Conservation (phyloP, 2,113 vertebrate species). For the Callipepla californica region DNA sequence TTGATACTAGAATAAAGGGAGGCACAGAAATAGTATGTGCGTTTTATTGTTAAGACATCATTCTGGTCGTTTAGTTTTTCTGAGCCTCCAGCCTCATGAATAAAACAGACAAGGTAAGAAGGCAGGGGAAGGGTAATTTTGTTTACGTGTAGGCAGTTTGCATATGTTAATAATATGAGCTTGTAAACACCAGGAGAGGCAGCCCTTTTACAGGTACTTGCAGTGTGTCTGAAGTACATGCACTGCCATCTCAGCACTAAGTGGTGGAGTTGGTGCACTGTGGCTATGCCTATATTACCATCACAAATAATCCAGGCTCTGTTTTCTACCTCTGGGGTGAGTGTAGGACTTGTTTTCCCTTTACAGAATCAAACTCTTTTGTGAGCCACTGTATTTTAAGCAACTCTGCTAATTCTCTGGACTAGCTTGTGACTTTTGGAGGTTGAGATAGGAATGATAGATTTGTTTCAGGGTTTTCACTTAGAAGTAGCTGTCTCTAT, state of each 20-base stretch:
- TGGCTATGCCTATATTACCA: accelerated
- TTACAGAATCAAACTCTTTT: background rate
- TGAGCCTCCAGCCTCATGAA: background rate
- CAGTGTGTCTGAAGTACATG: background rate
- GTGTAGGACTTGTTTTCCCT: background rate
- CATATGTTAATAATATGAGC: background rate
- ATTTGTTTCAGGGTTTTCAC: background rate
- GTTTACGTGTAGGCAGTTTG: background rate
- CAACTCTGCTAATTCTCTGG: background rate
- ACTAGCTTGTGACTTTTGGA: background rate
- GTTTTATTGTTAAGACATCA: background rate
- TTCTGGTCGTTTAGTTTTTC: background rate
- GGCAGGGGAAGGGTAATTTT: background rate
- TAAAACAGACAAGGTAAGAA: background rate
- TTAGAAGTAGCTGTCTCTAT: background rate
- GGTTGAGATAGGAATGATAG: background rate
- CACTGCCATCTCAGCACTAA: background rate
- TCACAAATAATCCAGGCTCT: background rate
- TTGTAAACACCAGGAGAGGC: background rate
- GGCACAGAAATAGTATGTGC: background rate
- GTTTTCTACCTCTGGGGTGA: background rate
- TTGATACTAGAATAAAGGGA: background rate
- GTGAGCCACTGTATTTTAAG: background rate
- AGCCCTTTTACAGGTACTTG: background rate
- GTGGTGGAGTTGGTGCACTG: background rate